Evolutionary conservation across 2,888 invertebrate species (phyloP).

Genomic region (Leistus spinibarbis): DNA sequence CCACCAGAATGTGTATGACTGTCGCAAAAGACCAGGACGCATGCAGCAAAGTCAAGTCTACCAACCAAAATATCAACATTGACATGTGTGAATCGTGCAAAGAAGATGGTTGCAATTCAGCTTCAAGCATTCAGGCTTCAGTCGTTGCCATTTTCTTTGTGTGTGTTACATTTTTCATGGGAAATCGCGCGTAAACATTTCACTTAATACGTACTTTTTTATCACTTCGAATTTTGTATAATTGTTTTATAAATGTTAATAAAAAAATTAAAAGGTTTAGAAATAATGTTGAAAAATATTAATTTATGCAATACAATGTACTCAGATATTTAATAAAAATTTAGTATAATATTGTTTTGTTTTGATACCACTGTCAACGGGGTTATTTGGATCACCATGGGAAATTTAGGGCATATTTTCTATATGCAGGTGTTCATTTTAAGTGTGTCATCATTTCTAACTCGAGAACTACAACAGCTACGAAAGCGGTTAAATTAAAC

Average conservation of each 20-base stretch:
- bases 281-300: neutral
- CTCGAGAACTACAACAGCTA: no score
- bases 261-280: neutral
- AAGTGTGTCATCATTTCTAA: no score
- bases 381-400: no score
- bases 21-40: conserved; percentile 53
- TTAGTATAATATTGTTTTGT: neutral
- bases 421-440: no score
- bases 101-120: conserved; percentile 39
- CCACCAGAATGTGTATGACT: conserved; percentile 50
- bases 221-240: neutral
- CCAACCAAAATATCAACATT: neutral
- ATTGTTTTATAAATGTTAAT: neutral
- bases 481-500: no score
- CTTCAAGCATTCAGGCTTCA: conserved; percentile 41
- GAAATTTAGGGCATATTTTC: no score
- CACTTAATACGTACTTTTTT: neutral
- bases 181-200: neutral
- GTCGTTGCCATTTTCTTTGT: conserved; percentile 47
- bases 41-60: conserved; percentile 4
- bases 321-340: neutral
- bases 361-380: neutral
- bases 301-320: neutral
- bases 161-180: conserved; percentile 3
- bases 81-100: conserved; percentile 28